Evolutionary conservation across 2,797 vertebrate species (phyloP).

Genomic region (Pantherophis alleghaniensis): DNA sequence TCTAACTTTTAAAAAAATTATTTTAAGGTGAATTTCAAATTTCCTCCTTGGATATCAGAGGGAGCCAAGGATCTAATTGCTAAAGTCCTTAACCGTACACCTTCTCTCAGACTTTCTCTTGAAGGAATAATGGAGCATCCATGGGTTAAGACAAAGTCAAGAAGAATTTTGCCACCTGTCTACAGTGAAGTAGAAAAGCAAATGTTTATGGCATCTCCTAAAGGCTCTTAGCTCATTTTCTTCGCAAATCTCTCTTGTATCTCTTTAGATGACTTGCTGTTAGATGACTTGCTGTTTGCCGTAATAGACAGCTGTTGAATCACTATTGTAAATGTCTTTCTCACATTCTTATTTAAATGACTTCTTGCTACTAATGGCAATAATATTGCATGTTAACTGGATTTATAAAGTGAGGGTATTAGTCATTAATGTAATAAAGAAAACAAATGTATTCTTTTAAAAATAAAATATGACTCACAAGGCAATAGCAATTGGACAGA

Average conservation of each 20-base stretch:
- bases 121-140: conserved; percentile 34
- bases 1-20: not conserved
- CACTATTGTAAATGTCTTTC: not conserved
- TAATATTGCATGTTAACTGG: not conserved
- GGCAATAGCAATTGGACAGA: not conserved
- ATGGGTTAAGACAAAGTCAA: conserved; percentile 42
- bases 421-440: not conserved
- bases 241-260: not conserved
- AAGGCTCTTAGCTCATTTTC: not conserved
- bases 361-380: not conserved
- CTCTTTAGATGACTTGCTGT: not conserved
- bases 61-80: conserved; percentile 40
- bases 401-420: not conserved
- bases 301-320: not conserved
- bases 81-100: conserved; percentile 29
- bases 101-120: conserved; percentile 26
- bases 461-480: not conserved
- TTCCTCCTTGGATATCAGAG: conserved; percentile 28
- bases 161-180: conserved; percentile 35
- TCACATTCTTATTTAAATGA: not conserved
- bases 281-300: not conserved
- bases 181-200: not conserved
- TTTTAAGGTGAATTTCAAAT: conserved; percentile 37
- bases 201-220: not conserved
- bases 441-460: not conserved